Percentiles rank a stretch among this genome's conserved stretches.
These are phyloP conservation scores for Drosophila meridionalis DNA, from an alignment of 2,888 invertebrate species.

Conservation along the genomic window DNA sequence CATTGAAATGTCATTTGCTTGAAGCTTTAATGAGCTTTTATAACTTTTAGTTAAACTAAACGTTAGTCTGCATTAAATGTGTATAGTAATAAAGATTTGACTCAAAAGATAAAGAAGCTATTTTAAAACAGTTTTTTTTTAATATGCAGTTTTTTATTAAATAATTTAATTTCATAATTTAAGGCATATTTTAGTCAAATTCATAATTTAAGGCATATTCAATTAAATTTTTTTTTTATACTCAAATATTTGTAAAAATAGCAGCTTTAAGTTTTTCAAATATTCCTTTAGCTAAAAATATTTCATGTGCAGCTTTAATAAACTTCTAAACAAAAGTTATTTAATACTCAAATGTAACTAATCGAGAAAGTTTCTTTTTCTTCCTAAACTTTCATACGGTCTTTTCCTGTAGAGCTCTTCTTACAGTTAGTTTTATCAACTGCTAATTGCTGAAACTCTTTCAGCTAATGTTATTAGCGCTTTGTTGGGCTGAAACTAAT, in stretches of 20 bases:
- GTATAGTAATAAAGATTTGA: no score
- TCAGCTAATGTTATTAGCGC: constrained; percentile 57
- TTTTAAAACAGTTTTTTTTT: no score
- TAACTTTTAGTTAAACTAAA: neutral
- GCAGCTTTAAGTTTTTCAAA: no score
- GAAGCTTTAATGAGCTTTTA: neutral
- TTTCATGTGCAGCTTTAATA: neutral
- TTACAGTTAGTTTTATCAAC: neutral
- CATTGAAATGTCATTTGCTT: neutral
- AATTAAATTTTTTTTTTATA: no score
- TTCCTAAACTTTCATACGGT: neutral
- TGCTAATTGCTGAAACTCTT: constrained; percentile 21
- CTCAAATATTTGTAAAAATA: no score
- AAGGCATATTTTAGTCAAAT: no score
- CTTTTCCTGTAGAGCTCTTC: neutral
- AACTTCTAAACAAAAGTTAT: neutral
- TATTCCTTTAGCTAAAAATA: neutral
- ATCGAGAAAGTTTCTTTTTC: constrained; percentile 1
- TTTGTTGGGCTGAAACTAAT: constrained; percentile 37
- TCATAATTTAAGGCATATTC: no score
- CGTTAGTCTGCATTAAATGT: no score
- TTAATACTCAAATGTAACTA: neutral
- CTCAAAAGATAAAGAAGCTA: no score
- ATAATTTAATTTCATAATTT: no score
- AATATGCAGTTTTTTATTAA: no score